A percentile compares a stretch with the other conserved stretches of the same genome.
These are phyloP conservation scores for Canis aureus DNA, from an alignment of 2,113 vertebrate species.

Conservation along the genomic window DNA sequence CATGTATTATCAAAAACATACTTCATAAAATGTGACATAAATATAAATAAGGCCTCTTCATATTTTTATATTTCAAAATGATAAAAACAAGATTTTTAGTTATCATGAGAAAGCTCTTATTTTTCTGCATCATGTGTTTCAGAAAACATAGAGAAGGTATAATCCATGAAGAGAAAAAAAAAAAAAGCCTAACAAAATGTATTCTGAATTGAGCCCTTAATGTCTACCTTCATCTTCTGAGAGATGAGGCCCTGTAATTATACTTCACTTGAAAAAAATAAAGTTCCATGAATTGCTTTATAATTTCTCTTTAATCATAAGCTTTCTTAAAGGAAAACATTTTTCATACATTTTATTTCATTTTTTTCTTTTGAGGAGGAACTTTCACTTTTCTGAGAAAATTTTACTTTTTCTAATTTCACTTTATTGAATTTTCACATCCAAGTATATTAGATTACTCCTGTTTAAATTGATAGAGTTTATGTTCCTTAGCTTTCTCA, in stretches of 20 bases:
- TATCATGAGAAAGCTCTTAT: not conserved
- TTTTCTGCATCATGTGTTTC: not conserved
- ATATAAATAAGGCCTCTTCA: not conserved
- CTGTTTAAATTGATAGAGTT: not conserved
- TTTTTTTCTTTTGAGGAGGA: not conserved
- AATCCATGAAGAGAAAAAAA: not conserved
- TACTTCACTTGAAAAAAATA: not conserved
- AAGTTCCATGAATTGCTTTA: not conserved
- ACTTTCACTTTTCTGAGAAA: constrained; percentile 19
- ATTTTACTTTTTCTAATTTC: too few species aligned
- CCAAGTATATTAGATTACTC: not conserved
- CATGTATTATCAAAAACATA: not conserved
- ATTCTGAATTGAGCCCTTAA: not conserved
- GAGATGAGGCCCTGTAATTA: not conserved
- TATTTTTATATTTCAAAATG: constrained; percentile 28
- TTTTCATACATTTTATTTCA: not conserved
- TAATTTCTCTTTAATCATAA: constrained; percentile 3
- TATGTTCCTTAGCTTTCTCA: not conserved
- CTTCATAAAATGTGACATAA: not conserved
- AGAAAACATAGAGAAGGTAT: not conserved
- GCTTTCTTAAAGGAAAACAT: not conserved
- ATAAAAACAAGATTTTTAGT: not conserved
- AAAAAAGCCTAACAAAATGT: not conserved
- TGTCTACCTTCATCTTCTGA: not conserved
- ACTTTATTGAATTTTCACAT: not conserved